Conservation (phyloP, 2,113 vertebrate species). For the Rhinolophus sinicus region DNA sequence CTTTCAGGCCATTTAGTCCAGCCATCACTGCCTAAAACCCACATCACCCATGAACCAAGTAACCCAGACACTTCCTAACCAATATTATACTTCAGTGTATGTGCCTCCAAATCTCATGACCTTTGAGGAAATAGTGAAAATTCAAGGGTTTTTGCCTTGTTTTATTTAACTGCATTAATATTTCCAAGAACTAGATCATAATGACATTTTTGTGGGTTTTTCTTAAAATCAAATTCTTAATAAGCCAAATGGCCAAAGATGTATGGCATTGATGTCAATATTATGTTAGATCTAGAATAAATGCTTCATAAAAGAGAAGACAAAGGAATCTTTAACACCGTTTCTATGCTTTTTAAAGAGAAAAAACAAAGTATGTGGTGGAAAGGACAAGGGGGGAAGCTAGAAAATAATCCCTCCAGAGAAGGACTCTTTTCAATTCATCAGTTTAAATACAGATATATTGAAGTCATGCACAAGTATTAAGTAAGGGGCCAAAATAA, state of each 20-base stretch:
- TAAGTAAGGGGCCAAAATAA: constrained; percentile 22
- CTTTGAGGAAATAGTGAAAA: constrained; percentile 46
- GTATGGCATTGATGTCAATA: neutral
- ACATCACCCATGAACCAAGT: neutral
- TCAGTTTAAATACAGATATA: neutral
- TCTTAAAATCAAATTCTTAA: neutral
- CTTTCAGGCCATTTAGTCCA: neutral
- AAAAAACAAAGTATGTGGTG: neutral
- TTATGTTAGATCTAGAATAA: neutral
- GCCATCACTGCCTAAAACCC: neutral
- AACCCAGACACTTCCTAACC: neutral
- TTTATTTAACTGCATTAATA: constrained; percentile 39
- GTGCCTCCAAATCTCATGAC: neutral
- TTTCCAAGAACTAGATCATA: constrained; percentile 6
- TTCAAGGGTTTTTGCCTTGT: constrained; percentile 11
- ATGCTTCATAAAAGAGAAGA: neutral
- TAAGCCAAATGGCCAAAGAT: neutral
- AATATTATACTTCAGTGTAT: neutral
- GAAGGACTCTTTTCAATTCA: constrained; percentile 8
- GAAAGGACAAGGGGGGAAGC: neutral
- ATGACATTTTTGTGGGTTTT: neutral
- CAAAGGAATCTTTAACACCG: neutral
- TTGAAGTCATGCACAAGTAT: neutral
- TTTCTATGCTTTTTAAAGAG: neutral
- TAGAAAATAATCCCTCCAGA: neutral